These are phyloP conservation scores for Cremastinae sp. DNA, from an alignment of 2,888 invertebrate species.

Conservation along the genomic window DNA sequence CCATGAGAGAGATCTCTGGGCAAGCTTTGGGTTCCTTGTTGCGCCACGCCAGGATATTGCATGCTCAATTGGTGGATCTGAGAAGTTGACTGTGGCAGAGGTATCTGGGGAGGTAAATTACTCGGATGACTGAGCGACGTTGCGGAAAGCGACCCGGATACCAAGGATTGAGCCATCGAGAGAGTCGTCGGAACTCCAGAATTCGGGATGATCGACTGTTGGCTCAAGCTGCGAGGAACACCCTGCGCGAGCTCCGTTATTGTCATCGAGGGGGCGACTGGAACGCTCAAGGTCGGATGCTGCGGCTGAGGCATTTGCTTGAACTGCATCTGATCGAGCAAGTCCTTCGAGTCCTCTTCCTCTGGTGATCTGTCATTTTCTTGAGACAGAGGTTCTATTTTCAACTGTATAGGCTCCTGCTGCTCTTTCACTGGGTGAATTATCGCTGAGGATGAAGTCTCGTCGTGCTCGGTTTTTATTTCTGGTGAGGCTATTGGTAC, in stretches of 20 bases:
- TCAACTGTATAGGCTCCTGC: constrained; percentile 63
- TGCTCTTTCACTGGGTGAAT: constrained; percentile 67
- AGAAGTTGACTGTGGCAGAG: constrained; percentile 68
- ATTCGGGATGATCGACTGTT: constrained; percentile 70
- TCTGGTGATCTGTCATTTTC: constrained; percentile 72
- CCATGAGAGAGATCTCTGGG: constrained; percentile 77
- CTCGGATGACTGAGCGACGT: constrained; percentile 47
- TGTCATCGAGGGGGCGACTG: constrained; percentile 61
- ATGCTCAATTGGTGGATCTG: constrained; percentile 72
- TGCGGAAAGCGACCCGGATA: constrained; percentile 40
- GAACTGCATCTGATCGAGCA: constrained; percentile 61
- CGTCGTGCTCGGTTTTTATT: constrained; percentile 61
- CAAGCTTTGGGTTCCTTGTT: constrained; percentile 71
- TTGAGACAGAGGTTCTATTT: constrained; percentile 73
- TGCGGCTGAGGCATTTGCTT: constrained; percentile 71
- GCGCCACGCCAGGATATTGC: constrained; percentile 73
- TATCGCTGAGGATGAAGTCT: constrained; percentile 64
- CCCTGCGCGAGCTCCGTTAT: constrained; percentile 70
- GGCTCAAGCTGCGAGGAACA: constrained; percentile 75
- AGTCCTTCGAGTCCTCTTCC: constrained; percentile 72
- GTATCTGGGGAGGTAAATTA: constrained; percentile 55
- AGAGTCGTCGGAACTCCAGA: constrained; percentile 61
- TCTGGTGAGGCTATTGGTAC: constrained; percentile 37
- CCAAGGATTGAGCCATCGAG: constrained; percentile 53
- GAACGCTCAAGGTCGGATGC: constrained; percentile 63